Percentiles rank a stretch among this genome's conserved stretches.
Conservation (phyloP, 2,888 invertebrate genomes). For the Acanthosoma haemorrhoidale region DNA sequence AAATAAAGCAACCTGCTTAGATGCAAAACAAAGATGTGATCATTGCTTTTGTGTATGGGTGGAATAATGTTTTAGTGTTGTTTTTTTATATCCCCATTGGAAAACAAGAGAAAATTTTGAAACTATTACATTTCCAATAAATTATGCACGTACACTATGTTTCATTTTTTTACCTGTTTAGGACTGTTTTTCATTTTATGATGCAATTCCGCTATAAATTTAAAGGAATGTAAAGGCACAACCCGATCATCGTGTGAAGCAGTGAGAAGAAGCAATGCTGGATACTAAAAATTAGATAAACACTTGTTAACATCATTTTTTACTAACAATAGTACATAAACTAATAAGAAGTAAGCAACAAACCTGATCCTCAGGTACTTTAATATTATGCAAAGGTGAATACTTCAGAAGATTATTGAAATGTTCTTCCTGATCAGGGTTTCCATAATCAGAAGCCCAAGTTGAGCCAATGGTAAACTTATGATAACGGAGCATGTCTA, state of each 20-base stretch:
- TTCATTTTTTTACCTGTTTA: constrained; percentile 50
- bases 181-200: constrained; percentile 57
- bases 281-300: constrained; percentile 61
- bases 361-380: constrained; percentile 54
- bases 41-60: too few relatives aligned
- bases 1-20: too few relatives aligned
- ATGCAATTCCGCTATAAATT: constrained; percentile 88
- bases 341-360: constrained; percentile 40
- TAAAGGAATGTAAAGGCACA: constrained; percentile 93
- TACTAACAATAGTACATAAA: background rate
- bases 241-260: constrained; percentile 98
- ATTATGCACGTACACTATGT: too few relatives aligned
- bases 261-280: constrained; percentile 85
- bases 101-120: background rate
- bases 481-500: constrained; percentile 96
- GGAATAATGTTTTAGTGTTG: too few relatives aligned
- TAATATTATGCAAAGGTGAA: constrained; percentile 91
- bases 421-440: constrained; percentile 77
- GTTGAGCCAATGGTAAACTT: constrained; percentile 97
- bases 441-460: constrained; percentile 95
- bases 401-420: constrained; percentile 79
- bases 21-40: too few relatives aligned
- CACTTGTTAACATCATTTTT: background rate
- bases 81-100: too few relatives aligned
- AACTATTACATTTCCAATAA: background rate